phyloP scores from a whole-genome alignment of 2,888 invertebrate species.

The Sinotaia quadrata region DNA sequence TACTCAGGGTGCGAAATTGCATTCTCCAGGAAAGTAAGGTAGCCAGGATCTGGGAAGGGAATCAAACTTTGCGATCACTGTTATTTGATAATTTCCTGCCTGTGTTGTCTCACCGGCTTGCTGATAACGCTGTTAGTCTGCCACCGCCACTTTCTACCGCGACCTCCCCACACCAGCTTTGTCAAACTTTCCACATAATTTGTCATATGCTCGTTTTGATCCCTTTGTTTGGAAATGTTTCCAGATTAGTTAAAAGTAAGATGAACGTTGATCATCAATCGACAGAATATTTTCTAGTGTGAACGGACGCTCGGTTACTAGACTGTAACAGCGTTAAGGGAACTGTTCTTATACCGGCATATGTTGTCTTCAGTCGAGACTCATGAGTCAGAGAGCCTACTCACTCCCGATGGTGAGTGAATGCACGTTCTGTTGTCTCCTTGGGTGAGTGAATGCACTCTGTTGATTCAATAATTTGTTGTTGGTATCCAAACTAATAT shows the following conservation, averaged over 20 bases:
- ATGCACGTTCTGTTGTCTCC: too few relatives aligned
- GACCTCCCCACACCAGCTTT: conserved; percentile 3
- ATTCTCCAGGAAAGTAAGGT: not conserved
- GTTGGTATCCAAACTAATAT: too few relatives aligned
- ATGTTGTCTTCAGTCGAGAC: too few relatives aligned
- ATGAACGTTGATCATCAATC: conserved; percentile 24
- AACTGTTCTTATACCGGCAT: too few relatives aligned
- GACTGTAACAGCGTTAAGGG: too few relatives aligned
- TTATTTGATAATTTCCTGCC: conserved; percentile 17
- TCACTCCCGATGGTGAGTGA: too few relatives aligned
- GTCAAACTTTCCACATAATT: not conserved
- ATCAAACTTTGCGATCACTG: conserved; percentile 16
- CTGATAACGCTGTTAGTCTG: conserved; percentile 2
- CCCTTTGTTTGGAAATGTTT: conserved; percentile 1
- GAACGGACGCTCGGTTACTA: not conserved
- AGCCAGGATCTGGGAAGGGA: not conserved
- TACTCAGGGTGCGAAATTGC: not conserved
- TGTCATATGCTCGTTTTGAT: conserved; percentile 1
- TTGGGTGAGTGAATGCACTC: too few relatives aligned
- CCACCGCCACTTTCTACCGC: conserved; percentile 3
- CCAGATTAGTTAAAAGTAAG: conserved; percentile 27
- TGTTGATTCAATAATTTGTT: too few relatives aligned
- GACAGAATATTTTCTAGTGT: conserved; percentile 16
- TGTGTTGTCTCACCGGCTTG: not conserved
- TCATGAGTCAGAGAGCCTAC: too few relatives aligned